phyloP scores from a whole-genome alignment of 2,113 vertebrate species.

The Eolophus roseicapilla region DNA sequence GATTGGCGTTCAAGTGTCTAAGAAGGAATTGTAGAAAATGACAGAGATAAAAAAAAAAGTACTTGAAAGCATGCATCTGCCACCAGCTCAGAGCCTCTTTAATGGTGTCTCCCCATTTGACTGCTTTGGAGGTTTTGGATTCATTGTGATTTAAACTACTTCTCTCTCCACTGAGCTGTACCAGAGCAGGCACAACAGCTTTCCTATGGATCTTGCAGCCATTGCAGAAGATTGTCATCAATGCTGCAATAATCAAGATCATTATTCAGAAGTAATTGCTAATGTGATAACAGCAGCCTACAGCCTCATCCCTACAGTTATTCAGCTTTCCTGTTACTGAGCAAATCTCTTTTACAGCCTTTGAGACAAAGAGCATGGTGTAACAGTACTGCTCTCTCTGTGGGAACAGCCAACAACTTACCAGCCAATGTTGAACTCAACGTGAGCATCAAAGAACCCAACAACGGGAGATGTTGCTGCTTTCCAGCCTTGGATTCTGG shows the following conservation, averaged over 20 bases:
- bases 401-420: conserved; percentile 67
- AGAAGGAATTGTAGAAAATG: background rate
- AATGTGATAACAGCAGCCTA: background rate
- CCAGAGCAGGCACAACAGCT: background rate
- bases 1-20: background rate
- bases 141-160: background rate
- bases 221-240: background rate
- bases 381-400: background rate
- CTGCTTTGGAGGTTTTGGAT: background rate
- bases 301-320: background rate
- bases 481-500: conserved; percentile 95
- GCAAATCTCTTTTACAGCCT: background rate
- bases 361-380: background rate
- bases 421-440: conserved; percentile 97
- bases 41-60: background rate
- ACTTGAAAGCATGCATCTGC: background rate
- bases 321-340: background rate
- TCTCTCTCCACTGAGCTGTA: background rate
- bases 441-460: conserved; percentile 96
- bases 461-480: conserved; percentile 88
- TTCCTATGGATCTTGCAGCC: background rate
- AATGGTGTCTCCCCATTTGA: background rate
- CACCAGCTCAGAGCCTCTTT: background rate
- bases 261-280: background rate
- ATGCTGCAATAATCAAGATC: background rate